Evolutionary conservation across 2,113 vertebrate species (phyloP), one percentile per base, ranked within the genome.

Genomic region (Tetrax tetrax): DNA sequence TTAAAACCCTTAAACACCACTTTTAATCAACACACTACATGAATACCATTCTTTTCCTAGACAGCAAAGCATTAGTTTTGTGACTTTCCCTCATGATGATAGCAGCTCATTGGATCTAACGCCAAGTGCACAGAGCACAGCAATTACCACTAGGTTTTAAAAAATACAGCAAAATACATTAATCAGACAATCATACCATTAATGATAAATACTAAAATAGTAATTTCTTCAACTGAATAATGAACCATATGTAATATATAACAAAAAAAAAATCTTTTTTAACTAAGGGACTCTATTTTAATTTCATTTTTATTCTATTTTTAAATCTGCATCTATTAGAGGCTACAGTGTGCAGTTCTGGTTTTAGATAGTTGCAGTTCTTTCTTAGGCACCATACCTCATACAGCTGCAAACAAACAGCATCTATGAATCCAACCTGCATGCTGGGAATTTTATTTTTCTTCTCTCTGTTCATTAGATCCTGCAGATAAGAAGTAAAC

Each of bases 381-480:
- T 68, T 91, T 61, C 29, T 64, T 64, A 75, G 38, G 59, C 23
- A 88, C 48, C 92, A 91, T 98, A 99, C 99, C 99, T 99, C 99
- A 90, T 99, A 99, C 12, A 99, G 98, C 97, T 99, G 98, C 82
- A 98, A 97, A 94, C 99, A 99, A 97, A 99, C 99, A 93, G 99
- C 99, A 64, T 99, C 99, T 85, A 99, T 99, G 96, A 99, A 99
- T 96, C 99, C 99, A 96, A 99, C 99, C 96, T 99, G 99, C 99
- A 99, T 99, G 97, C 99, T 99, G 66, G 99, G 99, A 91, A 99
- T 99, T 97, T 99, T 99, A 96, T 99, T 99, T 91, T 98, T 98
- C 97, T 99, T 99, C 96, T 99, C 99, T 79, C 99, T 98, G 97
- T 99, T 99, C 99, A 99, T 99, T 93, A 99, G 97, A 94, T 99